Evolutionary conservation across 2,888 invertebrate species (phyloP).

Genomic region (Andrena minutula): DNA sequence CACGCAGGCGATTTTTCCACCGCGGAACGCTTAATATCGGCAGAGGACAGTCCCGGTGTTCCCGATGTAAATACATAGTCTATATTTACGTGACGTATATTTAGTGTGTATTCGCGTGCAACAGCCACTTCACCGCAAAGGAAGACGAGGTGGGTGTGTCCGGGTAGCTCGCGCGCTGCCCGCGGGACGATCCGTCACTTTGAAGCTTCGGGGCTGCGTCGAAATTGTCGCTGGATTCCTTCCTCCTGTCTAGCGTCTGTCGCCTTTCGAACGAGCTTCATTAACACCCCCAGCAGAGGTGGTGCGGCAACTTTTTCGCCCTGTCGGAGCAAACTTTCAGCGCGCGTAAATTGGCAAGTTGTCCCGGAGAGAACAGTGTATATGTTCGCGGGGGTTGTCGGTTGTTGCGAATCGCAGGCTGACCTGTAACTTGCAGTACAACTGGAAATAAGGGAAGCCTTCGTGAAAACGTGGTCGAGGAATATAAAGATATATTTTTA

Average conservation of each 20-base stretch:
- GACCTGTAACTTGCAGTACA: neutral
- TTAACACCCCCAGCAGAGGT: constrained; percentile 35
- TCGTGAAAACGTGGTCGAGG: too few relatives aligned
- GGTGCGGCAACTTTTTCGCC: constrained; percentile 10
- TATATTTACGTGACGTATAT: constrained; percentile 83
- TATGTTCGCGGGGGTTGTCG: neutral
- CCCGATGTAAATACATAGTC: constrained; percentile 83
- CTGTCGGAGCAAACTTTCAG: neutral
- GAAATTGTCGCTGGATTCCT: constrained; percentile 68
- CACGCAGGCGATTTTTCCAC: constrained; percentile 50
- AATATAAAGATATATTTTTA: too few relatives aligned
- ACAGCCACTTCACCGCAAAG: constrained; percentile 78
- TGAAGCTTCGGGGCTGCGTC: constrained; percentile 74
- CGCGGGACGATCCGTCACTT: constrained; percentile 82
- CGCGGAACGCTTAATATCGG: constrained; percentile 54
- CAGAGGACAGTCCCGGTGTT: constrained; percentile 73
- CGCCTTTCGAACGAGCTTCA: constrained; percentile 53
- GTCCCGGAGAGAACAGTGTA: neutral
- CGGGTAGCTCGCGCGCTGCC: constrained; percentile 74
- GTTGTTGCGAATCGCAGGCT: neutral
- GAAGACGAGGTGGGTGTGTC: constrained; percentile 83
- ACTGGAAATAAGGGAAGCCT: too few relatives aligned
- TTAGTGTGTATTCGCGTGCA: constrained; percentile 80
- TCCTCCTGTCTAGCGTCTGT: constrained; percentile 59
- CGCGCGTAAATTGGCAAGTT: constrained; percentile 17